Evolutionary conservation across 2,113 vertebrate species (phyloP).

Genomic region (Catagonus wagneri): DNA sequence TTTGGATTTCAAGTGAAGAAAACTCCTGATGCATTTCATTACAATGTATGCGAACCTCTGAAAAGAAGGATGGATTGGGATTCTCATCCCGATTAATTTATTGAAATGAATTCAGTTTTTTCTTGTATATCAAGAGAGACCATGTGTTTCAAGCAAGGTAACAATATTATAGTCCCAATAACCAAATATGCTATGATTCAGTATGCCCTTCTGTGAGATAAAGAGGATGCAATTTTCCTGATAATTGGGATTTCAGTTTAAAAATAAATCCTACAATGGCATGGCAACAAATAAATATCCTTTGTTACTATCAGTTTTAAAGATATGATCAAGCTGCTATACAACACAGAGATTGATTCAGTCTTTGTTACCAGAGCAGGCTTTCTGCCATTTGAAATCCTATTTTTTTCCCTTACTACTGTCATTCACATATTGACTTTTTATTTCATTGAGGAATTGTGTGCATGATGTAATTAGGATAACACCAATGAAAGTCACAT

Average conservation of each 20-base stretch:
- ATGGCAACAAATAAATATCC: slow-evolving; percentile 86
- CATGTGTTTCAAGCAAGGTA: slow-evolving; percentile 91
- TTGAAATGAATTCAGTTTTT: slow-evolving; percentile 92
- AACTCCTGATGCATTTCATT: slow-evolving; percentile 93
- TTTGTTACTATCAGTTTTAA: slow-evolving; percentile 85
- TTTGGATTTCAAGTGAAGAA: slow-evolving; percentile 93
- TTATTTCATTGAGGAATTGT: slow-evolving; percentile 82
- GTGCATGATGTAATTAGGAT: slow-evolving; percentile 80
- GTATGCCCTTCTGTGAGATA: slow-evolving; percentile 84
- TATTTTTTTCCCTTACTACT: slow-evolving; percentile 22
- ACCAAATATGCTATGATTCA: slow-evolving; percentile 88
- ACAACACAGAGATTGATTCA: slow-evolving; percentile 79
- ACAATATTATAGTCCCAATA: slow-evolving; percentile 89
- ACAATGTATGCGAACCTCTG: slow-evolving; percentile 91
- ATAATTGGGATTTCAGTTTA: slow-evolving; percentile 85
- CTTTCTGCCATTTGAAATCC: slow-evolving; percentile 82
- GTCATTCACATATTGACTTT: slow-evolving; percentile 83
- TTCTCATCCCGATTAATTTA: slow-evolving; percentile 93
- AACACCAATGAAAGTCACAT: slow-evolving; percentile 79
- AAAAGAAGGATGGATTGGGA: slow-evolving; percentile 91
- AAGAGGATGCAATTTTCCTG: slow-evolving; percentile 85
- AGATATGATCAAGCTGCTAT: slow-evolving; percentile 81
- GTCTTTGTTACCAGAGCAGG: slow-evolving; percentile 81
- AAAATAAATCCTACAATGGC: slow-evolving; percentile 85
- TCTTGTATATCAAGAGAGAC: slow-evolving; percentile 88